phyloP scores from a whole-genome alignment of 2,797 vertebrate species.

The Scolopax bukidnonensis region DNA sequence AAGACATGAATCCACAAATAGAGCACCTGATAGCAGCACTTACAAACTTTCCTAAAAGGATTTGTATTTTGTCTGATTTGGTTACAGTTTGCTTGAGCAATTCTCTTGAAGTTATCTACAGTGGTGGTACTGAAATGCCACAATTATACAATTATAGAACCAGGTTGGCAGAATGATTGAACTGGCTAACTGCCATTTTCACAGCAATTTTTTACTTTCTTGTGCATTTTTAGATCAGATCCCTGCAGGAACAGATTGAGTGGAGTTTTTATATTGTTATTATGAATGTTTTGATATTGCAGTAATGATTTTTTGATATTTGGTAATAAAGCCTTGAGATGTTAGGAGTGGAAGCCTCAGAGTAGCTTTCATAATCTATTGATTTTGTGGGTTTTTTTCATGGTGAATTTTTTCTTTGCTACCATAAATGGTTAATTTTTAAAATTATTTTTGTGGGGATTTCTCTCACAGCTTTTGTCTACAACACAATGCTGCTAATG shows the following conservation, averaged over 20 bases:
- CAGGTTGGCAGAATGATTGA: slow-evolving; percentile 11
- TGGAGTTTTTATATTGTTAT: slow-evolving; percentile 45
- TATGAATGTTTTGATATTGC: slow-evolving; percentile 50
- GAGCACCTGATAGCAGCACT: not conserved
- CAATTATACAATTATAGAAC: not conserved
- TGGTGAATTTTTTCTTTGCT: not conserved
- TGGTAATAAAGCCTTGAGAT: slow-evolving; percentile 49
- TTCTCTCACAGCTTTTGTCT: not conserved
- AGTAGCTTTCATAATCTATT: slow-evolving; percentile 28
- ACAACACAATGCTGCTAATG: not conserved
- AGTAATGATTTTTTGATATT: slow-evolving; percentile 69
- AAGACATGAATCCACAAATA: not conserved
- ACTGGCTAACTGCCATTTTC: slow-evolving; percentile 54
- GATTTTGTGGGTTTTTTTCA: not conserved
- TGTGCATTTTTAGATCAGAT: slow-evolving; percentile 64
- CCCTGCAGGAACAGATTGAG: slow-evolving; percentile 63
- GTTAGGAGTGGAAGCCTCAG: not conserved
- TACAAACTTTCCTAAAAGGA: not conserved
- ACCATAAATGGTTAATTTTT: not conserved
- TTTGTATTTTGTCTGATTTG: not conserved
- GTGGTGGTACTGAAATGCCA: slow-evolving; percentile 1
- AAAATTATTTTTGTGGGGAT: slow-evolving; percentile 8
- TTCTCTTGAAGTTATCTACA: not conserved
- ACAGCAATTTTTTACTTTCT: slow-evolving; percentile 14
- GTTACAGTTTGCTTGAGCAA: not conserved